phyloP scores from a whole-genome alignment of 2,888 invertebrate genomes.

The Drosophila lutescens region DNA sequence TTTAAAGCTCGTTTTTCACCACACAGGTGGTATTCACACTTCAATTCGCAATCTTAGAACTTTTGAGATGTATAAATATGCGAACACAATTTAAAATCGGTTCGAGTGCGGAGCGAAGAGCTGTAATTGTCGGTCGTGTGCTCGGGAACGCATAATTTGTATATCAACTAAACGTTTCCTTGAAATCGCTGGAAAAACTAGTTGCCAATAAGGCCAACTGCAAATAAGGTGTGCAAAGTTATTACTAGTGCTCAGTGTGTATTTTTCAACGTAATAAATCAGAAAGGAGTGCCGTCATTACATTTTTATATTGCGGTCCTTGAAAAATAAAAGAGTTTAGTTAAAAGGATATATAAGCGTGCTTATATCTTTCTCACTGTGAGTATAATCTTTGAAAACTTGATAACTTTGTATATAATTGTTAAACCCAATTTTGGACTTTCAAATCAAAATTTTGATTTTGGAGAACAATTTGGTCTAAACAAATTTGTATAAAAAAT shows the following conservation, averaged over 20 bases:
- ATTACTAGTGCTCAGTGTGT: not conserved
- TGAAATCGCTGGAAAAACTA: conserved; percentile 24
- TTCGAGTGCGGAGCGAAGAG: conserved; percentile 26
- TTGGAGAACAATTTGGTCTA: too few species aligned
- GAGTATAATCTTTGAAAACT: too few species aligned
- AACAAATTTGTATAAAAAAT: too few species aligned
- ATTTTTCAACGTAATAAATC: not conserved
- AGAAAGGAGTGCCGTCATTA: too few species aligned
- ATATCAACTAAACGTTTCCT: conserved; percentile 1
- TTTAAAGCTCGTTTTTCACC: conserved; percentile 8
- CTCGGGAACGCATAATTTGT: not conserved
- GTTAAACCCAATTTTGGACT: too few species aligned
- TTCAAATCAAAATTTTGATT: too few species aligned
- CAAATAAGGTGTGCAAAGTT: conserved; percentile 8
- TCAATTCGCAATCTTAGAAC: conserved; percentile 2
- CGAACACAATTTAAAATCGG: not conserved
- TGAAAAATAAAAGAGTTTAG: not conserved
- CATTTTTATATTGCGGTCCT: too few species aligned
- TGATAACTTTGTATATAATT: too few species aligned
- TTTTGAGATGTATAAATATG: conserved; percentile 43
- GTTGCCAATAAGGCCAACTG: conserved; percentile 7
- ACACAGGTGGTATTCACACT: conserved; percentile 2
- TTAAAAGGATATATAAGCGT: not conserved
- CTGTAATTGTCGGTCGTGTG: conserved; percentile 40
- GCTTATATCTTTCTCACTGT: too few species aligned